Conservation (phyloP, 2,888 invertebrate genomes). For the Dicranocentrus wangi region DNA sequence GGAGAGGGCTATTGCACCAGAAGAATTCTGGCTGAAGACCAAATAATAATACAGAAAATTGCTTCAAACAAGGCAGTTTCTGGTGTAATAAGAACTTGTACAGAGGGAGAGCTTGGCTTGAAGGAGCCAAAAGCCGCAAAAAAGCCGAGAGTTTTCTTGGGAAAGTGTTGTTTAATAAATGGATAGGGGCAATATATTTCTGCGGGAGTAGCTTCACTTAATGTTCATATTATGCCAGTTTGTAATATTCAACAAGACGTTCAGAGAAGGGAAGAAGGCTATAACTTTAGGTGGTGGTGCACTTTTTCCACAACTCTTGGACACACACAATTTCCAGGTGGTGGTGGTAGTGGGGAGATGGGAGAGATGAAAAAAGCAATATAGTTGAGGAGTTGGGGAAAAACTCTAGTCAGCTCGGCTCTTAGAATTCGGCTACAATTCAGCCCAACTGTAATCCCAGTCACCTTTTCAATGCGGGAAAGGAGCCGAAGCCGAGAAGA, state of each 20-base stretch:
- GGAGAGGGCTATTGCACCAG: slow-evolving; percentile 24
- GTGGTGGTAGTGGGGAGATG: too few species aligned
- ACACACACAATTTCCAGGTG: too few species aligned
- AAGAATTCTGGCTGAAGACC: slow-evolving; percentile 49
- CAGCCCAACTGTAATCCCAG: slow-evolving; percentile 27
- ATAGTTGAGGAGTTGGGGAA: neutral
- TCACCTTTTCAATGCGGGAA: slow-evolving; percentile 46
- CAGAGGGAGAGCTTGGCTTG: slow-evolving; percentile 15
- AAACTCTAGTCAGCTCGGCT: neutral
- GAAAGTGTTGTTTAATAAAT: slow-evolving; percentile 34
- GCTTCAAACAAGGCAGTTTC: slow-evolving; percentile 32
- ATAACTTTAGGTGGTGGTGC: too few species aligned
- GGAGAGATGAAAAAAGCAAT: neutral
- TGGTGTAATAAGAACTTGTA: neutral
- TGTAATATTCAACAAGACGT: slow-evolving; percentile 30
- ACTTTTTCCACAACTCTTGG: too few species aligned
- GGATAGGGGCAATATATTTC: slow-evolving; percentile 20
- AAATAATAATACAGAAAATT: slow-evolving; percentile 58
- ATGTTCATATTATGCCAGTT: slow-evolving; percentile 26
- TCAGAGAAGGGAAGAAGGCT: too few species aligned
- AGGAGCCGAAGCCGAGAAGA: too few species aligned
- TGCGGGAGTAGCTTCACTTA: slow-evolving; percentile 9
- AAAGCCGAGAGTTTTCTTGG: slow-evolving; percentile 29
- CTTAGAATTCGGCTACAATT: neutral
- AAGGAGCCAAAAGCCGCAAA: slow-evolving; percentile 47